Evolutionary conservation across 2,797 vertebrate genomes (phyloP).

Genomic region (Muscicapa striata): DNA sequence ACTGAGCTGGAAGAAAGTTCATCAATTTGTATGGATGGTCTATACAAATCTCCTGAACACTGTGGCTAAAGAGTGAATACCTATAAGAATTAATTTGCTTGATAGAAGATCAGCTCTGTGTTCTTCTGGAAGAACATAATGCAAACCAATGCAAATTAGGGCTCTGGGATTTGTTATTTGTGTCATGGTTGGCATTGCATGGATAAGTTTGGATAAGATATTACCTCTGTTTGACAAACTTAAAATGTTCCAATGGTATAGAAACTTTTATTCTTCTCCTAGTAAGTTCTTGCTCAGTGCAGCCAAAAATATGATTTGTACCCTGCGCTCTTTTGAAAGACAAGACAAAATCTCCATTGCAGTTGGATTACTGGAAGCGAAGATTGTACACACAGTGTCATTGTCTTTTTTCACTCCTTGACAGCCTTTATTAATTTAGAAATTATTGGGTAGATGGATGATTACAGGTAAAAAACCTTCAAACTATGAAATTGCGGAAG

Average conservation of each 20-base stretch:
- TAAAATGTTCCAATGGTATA: neutral
- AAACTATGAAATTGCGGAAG: conserved; percentile 15
- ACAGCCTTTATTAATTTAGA: conserved; percentile 36
- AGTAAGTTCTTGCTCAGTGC: neutral
- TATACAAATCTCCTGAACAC: neutral
- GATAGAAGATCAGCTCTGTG: neutral
- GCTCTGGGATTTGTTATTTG: neutral
- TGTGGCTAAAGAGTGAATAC: neutral
- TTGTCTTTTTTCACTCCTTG: conserved; percentile 1
- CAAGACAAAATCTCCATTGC: neutral
- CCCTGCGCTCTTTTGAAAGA: neutral
- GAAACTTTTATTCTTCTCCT: neutral
- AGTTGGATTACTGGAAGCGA: neutral
- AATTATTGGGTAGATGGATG: conserved; percentile 14
- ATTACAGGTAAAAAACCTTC: neutral
- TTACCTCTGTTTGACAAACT: neutral
- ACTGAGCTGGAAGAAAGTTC: neutral
- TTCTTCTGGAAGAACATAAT: neutral
- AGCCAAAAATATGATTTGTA: neutral
- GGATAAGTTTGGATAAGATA: neutral
- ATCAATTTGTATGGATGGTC: neutral
- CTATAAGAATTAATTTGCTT: neutral
- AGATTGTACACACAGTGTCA: neutral
- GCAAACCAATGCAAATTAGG: neutral
- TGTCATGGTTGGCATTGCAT: neutral